phyloP scores from a whole-genome alignment of 2,888 invertebrate species.

The Calliscelio sp. region DNA sequence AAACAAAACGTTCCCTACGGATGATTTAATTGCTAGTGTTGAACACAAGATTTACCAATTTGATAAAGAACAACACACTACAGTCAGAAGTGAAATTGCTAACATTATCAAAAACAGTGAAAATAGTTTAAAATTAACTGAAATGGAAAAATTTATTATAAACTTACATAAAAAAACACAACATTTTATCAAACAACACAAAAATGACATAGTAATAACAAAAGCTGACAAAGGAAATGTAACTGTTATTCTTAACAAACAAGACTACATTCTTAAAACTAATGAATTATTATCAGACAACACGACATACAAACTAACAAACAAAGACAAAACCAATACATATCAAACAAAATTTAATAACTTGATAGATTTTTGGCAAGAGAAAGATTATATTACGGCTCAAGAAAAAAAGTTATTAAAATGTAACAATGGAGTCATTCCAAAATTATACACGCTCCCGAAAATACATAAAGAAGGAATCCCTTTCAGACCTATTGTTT shows the following conservation, averaged over 20 bases:
- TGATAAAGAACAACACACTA: neutral
- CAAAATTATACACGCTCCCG: neutral
- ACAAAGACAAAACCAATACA: neutral
- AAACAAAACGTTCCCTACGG: neutral
- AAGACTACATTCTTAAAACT: neutral
- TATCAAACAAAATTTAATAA: constrained; percentile 9
- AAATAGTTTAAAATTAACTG: neutral
- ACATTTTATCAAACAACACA: neutral
- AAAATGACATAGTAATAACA: neutral
- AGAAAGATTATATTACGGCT: neutral
- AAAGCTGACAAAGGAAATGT: constrained; percentile 23
- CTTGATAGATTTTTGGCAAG: neutral
- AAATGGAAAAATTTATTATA: neutral
- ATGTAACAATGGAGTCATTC: constrained; percentile 6
- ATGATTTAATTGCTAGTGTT: neutral
- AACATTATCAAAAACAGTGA: constrained; percentile 13
- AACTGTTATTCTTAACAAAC: constrained; percentile 6
- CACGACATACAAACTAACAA: neutral
- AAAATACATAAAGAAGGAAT: constrained; percentile 7
- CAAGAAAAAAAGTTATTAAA: neutral
- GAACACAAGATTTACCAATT: neutral
- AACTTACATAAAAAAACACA: neutral
- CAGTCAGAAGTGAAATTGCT: constrained; percentile 4
- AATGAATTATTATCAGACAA: neutral
- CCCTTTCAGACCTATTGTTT: constrained; percentile 4